These are phyloP conservation scores for Tethea ocularis DNA, from an alignment of 2,888 invertebrate genomes.

Conservation along the genomic window DNA sequence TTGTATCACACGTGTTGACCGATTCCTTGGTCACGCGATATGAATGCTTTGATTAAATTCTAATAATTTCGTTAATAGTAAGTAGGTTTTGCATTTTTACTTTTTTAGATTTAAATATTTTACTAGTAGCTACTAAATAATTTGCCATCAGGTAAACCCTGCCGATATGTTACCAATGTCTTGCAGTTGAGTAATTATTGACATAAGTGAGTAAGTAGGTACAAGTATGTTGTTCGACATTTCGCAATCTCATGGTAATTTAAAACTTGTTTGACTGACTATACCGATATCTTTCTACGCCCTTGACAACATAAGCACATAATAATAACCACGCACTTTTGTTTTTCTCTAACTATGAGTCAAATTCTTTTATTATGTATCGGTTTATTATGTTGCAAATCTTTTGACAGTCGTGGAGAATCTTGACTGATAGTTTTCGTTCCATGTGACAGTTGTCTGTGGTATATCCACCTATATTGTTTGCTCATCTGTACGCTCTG, in stretches of 20 bases:
- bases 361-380: background rate
- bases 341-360: background rate
- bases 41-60: too few relatives aligned
- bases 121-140: too few relatives aligned
- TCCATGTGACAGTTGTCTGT: constrained; percentile 57
- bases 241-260: constrained; percentile 14
- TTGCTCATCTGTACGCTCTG: constrained; percentile 35
- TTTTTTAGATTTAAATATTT: too few relatives aligned
- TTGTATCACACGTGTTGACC: too few relatives aligned
- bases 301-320: constrained; percentile 22
- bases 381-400: constrained; percentile 65
- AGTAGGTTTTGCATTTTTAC: too few relatives aligned
- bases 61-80: too few relatives aligned
- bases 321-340: background rate
- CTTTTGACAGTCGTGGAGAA: constrained; percentile 70
- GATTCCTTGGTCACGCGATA: too few relatives aligned
- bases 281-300: constrained; percentile 24
- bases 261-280: constrained; percentile 22
- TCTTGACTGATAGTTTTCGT: constrained; percentile 72
- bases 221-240: background rate
- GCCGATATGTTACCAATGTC: too few relatives aligned
- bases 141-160: too few relatives aligned
- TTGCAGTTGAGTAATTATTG: background rate
- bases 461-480: constrained; percentile 46
- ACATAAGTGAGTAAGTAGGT: constrained; percentile 8